Base-by-base conservation (phyloP, 2,888 invertebrate species). In the Ophion obscuratus region DNA sequence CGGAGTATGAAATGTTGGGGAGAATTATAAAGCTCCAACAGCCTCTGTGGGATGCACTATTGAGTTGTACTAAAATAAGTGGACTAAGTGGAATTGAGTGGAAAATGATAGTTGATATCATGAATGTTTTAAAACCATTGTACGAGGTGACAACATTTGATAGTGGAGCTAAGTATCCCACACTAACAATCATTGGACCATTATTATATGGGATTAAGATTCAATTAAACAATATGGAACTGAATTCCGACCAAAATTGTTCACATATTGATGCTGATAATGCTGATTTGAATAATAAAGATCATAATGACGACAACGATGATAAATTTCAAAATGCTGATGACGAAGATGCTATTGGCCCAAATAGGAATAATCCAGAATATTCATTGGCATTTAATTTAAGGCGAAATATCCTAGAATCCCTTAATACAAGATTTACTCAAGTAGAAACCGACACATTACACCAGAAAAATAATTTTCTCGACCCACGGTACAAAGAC, bases 401-500 rank as follows among this genome's bases (percentile, higher is more conserved):
- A 17, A n/a, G 11, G 2, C 10, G n/a, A 9, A 61, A 61, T 61
- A 61, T 61, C 61, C n/a, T 61, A n/a, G n/a, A 61, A 17, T 14
- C 1, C n/a, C 61, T 61, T n/a, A n/a, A 61, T 1, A 20, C 2
- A 14, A 61, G 61, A 61, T 61, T 61, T 61, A 24, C 17, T 61
- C 17, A 61, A 61, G 61, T 61, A 2, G 5, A 61, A 17, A 14
- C 17, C n/a, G 61, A 24, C 6, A 1, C n/a, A 0, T 17, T 61
- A 3, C n/a, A 17, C n/a, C 11, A 10, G 61, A 61, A 61, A 61
- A 61, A 24, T n/a, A 61, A 24, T 61, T 61, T 1, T 61, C 61
- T 61, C n/a, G 61, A 61, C n/a, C 61, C 61, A 14, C 61, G 61
- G 61, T 61, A 61, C 24, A 61, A 61, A 61, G n/a, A 61, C n/a